A percentile compares a stretch with the other conserved stretches of the same genome.
Evolutionary conservation across 2,113 vertebrate genomes (phyloP).

Genomic region (Sitta europaea): DNA sequence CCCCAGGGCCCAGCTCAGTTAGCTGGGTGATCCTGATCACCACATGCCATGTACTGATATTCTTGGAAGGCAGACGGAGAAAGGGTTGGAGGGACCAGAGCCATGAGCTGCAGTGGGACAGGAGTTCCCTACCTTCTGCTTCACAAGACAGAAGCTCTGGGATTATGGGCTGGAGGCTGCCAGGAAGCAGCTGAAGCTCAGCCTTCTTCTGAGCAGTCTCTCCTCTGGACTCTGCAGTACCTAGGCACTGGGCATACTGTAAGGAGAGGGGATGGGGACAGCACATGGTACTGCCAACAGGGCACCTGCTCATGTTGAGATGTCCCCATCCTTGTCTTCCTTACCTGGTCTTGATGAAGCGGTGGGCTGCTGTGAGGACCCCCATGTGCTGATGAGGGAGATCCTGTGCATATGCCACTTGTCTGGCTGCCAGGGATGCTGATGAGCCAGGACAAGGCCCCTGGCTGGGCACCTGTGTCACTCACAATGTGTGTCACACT

Average conservation of each 20-base stretch:
- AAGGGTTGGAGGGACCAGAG: neutral
- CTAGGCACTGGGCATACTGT: neutral
- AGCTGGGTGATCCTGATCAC: neutral
- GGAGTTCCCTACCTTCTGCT: neutral
- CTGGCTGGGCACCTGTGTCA: neutral
- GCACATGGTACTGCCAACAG: neutral
- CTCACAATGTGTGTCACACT: rapidly evolving
- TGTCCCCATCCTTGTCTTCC: neutral
- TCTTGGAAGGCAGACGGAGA: neutral
- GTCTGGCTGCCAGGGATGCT: neutral
- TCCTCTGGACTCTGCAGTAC: neutral
- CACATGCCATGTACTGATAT: neutral
- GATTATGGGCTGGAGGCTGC: neutral
- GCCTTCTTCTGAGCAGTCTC: neutral
- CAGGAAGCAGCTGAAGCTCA: neutral
- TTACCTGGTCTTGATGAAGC: neutral
- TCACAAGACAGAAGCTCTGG: neutral
- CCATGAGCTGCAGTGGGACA: neutral
- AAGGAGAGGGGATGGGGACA: neutral
- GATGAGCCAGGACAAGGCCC: neutral
- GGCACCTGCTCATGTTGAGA: neutral
- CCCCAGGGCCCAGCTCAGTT: neutral
- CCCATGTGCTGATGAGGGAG: neutral
- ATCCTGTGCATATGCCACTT: rapidly evolving
- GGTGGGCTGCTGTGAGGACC: neutral